Conservation (phyloP, 2,797 vertebrate species). For the Mormyrops boulengeri region DNA sequence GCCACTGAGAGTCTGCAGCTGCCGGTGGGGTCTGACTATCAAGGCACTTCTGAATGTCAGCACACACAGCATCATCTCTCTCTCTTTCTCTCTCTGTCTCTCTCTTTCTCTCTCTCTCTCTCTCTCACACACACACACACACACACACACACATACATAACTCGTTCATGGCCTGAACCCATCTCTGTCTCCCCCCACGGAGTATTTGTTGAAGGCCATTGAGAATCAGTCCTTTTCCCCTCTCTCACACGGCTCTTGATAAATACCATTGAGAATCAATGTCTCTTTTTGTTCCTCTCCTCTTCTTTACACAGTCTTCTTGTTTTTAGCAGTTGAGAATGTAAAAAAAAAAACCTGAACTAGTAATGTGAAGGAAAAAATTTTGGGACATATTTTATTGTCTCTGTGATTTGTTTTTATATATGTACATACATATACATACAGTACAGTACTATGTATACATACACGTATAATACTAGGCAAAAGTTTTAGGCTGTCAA, state of each 20-base stretch:
- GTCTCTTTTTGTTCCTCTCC: not conserved
- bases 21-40: not conserved
- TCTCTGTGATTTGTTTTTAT: not conserved
- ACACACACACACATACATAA: not conserved
- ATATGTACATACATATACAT: not conserved
- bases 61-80: constrained; percentile 24
- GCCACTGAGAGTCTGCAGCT: not conserved
- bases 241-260: not conserved
- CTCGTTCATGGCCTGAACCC: not conserved
- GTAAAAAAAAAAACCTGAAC: not conserved
- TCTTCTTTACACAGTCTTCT: not conserved
- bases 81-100: not conserved
- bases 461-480: not conserved
- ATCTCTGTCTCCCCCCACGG: not conserved
- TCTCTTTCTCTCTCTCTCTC: not conserved
- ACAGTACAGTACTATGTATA: not conserved
- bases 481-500: not conserved
- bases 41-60: constrained; percentile 36
- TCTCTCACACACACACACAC: not conserved
- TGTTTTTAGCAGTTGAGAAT: not conserved
- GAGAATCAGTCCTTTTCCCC: not conserved
- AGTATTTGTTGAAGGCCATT: not conserved
- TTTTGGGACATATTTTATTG: not conserved
- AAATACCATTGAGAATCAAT: not conserved
- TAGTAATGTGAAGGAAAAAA: not conserved